Base-by-base conservation (phyloP, 2,888 invertebrate genomes). In the Gryllus longicercus region DNA sequence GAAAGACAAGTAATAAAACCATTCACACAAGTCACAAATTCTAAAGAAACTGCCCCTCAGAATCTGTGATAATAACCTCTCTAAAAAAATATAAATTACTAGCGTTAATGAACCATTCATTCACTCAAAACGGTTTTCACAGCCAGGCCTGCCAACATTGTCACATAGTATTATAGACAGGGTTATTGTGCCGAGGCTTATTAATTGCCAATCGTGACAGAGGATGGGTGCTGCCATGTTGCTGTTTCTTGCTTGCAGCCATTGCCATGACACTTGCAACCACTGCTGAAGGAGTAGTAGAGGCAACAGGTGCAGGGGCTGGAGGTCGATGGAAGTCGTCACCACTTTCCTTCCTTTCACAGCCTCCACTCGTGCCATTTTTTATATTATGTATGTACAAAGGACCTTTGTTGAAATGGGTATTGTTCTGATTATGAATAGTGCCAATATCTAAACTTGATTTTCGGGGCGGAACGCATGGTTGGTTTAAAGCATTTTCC, bases 151-250 rank as follows among this genome's bases (percentile, higher is more conserved):
- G 25, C 78, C 21, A 75, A 25, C 79, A 79, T n/a, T 21, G 25
- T 93, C 93, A 95, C 95, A 95, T 95, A 86, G 95, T 95, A 90
- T 95, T 95, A 89, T 95, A 95, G 88, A 95, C 94, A 86, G 93
- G 92, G 89, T 94, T 93, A 88, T 93, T 94, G 89, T 93, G 91
- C 89, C 92, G 90, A 85, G 91, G 91, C 89, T 94, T 92, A 87
- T 91, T 92, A 88, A 93, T 90, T 89, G 93, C 93, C 88, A 97
- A 91, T 91, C 94, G 93, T 85, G 96, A 93, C 86, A 97, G 90
- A 84, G 97, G 96, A 90, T 97, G 96, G 85, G 94, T 96, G 88
- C 95, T 95, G 85, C 96, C 96, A 87, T 96, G 96, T 86, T 93
- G 91, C 88, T 95, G 94, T 88, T 94, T 92, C 87, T 94, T 94